Evolutionary conservation across 2,888 invertebrate species (phyloP).

Genomic region (Tetheella fluctuosa): DNA sequence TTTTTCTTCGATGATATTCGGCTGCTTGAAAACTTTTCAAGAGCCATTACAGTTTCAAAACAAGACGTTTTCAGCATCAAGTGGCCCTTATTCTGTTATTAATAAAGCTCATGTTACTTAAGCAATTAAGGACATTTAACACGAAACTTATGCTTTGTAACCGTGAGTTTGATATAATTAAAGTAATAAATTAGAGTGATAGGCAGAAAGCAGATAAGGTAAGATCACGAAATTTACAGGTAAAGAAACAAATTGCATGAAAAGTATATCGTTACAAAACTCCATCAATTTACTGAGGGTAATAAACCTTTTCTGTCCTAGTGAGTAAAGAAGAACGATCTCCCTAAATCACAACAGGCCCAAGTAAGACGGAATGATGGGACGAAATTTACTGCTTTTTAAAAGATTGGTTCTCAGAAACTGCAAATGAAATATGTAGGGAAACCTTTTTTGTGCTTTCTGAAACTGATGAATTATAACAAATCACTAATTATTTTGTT

Average conservation of each 20-base stretch:
- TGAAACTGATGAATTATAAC: no score
- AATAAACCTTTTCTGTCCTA: not conserved
- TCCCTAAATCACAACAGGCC: no score
- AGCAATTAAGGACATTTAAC: constrained; percentile 29
- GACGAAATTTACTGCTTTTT: no score
- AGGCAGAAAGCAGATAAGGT: not conserved
- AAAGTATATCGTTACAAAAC: not conserved
- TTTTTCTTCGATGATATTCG: constrained; percentile 36
- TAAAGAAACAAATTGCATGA: not conserved
- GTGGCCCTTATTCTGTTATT: constrained; percentile 30
- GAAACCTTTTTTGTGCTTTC: no score
- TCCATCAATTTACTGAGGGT: not conserved
- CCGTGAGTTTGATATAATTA: constrained; percentile 35
- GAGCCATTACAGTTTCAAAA: constrained; percentile 39
- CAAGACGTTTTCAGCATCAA: constrained; percentile 29
- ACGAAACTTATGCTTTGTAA: constrained; percentile 38
- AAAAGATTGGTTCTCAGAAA: no score
- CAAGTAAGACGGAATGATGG: no score
- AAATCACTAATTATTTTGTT: no score
- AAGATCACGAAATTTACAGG: not conserved
- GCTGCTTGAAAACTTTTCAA: constrained; percentile 35
- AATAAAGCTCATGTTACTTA: constrained; percentile 37
- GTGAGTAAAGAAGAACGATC: not conserved
- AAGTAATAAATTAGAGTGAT: constrained; percentile 12
- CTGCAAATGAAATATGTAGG: no score